A percentile compares a stretch with the other conserved stretches of the same genome.
Evolutionary conservation across 2,113 vertebrate species (phyloP).

Genomic region (Phasianus colchicus): DNA sequence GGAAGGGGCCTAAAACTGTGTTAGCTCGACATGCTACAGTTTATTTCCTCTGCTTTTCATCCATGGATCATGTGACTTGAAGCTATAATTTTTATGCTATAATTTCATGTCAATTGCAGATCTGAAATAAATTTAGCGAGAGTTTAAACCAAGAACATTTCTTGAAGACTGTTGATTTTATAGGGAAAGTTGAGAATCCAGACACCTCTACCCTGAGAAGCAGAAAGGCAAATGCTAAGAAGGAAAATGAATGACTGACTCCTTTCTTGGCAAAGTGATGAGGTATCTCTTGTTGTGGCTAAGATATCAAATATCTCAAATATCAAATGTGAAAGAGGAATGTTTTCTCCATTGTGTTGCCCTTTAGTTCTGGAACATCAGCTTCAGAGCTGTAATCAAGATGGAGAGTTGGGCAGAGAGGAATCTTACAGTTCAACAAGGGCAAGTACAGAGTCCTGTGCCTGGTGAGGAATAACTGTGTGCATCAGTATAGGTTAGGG

Average conservation of each 20-base stretch:
- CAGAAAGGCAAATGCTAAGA: not conserved
- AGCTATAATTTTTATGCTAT: not conserved
- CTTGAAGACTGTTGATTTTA: not conserved
- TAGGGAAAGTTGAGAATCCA: not conserved
- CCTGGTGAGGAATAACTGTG: too few relatives aligned
- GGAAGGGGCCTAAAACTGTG: not conserved
- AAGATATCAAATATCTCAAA: too few relatives aligned
- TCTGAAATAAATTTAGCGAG: not conserved
- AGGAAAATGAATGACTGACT: fast-evolving
- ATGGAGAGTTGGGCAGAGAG: too few relatives aligned
- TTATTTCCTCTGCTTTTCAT: not conserved
- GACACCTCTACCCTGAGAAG: not conserved
- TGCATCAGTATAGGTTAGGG: too few relatives aligned
- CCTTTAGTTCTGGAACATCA: not conserved
- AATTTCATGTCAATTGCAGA: not conserved
- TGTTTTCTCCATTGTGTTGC: not conserved
- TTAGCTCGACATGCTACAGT: not conserved
- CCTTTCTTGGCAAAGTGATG: not conserved
- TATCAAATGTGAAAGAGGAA: not conserved
- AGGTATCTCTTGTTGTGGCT: not conserved
- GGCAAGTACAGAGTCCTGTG: too few relatives aligned
- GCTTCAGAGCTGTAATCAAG: not conserved
- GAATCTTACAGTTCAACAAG: too few relatives aligned
- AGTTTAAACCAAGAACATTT: not conserved
- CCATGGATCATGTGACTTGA: not conserved